Conservation (phyloP, 2,888 invertebrate species). For the Ormyrus rosae region DNA sequence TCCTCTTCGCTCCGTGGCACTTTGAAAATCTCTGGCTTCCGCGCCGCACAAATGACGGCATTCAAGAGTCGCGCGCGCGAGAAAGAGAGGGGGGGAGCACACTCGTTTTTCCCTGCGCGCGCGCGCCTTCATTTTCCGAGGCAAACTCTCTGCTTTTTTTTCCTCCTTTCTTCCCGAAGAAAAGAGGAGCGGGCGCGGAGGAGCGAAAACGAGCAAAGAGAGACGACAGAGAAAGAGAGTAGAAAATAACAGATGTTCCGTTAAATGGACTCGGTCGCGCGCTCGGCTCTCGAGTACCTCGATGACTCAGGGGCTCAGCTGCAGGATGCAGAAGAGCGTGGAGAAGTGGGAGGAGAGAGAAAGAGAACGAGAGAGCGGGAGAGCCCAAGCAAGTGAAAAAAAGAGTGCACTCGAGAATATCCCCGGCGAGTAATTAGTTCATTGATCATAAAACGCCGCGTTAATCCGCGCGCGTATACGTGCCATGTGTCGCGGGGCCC, state of each 20-base stretch:
- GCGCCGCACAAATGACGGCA: slow-evolving; percentile 32
- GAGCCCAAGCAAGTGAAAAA: slow-evolving; percentile 48
- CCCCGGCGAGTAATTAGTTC: slow-evolving; percentile 70
- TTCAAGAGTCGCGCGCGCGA: neutral
- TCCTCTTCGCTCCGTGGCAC: neutral
- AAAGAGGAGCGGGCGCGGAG: neutral
- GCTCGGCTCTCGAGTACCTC: slow-evolving; percentile 47
- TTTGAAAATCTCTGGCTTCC: slow-evolving; percentile 13
- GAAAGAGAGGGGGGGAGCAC: neutral
- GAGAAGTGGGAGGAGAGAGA: slow-evolving; percentile 6
- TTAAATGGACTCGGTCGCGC: slow-evolving; percentile 53
- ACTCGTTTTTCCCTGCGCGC: neutral
- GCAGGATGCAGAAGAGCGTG: slow-evolving; percentile 37
- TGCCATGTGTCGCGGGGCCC: slow-evolving; percentile 13
- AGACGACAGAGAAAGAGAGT: slow-evolving; percentile 18
- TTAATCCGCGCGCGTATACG: slow-evolving; percentile 68
- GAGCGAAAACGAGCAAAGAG: neutral
- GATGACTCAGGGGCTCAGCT: slow-evolving; percentile 58
- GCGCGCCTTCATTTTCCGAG: neutral
- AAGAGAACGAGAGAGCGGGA: neutral
- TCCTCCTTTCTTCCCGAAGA: slow-evolving; percentile 8
- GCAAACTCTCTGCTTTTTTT: neutral
- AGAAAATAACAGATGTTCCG: slow-evolving; percentile 57
- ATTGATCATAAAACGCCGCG: slow-evolving; percentile 70
- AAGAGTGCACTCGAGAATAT: slow-evolving; percentile 65